A percentile compares a stretch with the other conserved stretches of the same genome.
Conservation (phyloP, 64 coral and sea anemone species). For the Cladopsammia gracilis region DNA sequence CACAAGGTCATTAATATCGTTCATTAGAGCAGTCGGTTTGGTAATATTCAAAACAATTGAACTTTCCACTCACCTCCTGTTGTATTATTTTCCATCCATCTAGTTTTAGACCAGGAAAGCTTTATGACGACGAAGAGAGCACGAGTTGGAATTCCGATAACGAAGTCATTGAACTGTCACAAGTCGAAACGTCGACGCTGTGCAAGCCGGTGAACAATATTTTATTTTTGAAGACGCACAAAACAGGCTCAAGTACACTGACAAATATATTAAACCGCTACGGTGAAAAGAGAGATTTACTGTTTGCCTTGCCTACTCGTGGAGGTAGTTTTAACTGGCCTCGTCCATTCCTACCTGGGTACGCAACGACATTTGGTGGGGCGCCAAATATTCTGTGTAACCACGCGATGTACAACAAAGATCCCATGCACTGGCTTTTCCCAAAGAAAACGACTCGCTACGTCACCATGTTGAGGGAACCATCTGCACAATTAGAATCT, state of each 20-base stretch:
- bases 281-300: slow-evolving; percentile 53
- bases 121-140: background rate
- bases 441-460: slow-evolving; percentile 62
- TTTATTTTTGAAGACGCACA: slow-evolving; percentile 66
- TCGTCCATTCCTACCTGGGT: slow-evolving; percentile 19
- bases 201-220: slow-evolving; percentile 25
- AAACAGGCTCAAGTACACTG: slow-evolving; percentile 68
- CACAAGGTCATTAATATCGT: too few species aligned
- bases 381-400: slow-evolving; percentile 73
- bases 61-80: too few species aligned
- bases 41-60: too few species aligned
- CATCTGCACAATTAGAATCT: slow-evolving; percentile 80
- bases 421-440: slow-evolving; percentile 52
- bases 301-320: slow-evolving; percentile 54
- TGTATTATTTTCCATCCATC: too few species aligned
- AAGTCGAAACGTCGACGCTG: too few species aligned
- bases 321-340: slow-evolving; percentile 58
- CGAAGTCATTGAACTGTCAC: too few species aligned
- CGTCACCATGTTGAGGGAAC: slow-evolving; percentile 77
- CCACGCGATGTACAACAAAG: slow-evolving; percentile 73
- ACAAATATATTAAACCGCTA: slow-evolving; percentile 69
- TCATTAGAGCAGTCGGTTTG: too few species aligned
- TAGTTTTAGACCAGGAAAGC: too few species aligned
- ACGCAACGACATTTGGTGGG: slow-evolving; percentile 25
- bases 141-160: background rate